These are phyloP conservation scores for Aphodius granarius DNA, from an alignment of 2,888 invertebrate species.

Conservation along the genomic window DNA sequence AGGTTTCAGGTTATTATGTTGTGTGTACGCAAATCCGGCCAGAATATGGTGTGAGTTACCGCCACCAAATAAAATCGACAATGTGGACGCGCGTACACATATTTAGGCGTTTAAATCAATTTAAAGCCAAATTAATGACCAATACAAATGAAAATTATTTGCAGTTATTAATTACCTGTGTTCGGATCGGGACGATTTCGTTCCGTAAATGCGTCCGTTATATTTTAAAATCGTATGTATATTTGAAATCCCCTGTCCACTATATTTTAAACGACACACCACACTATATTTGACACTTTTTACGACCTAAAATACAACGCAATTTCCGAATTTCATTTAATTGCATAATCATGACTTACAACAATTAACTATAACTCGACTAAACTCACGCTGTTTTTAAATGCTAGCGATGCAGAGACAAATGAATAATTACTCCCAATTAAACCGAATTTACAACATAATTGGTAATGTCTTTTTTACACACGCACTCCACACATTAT, in stretches of 20 bases:
- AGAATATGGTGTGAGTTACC: neutral
- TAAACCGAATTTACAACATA: neutral
- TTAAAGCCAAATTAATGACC: conserved; percentile 21
- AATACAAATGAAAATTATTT: conserved; percentile 18
- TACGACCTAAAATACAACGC: neutral
- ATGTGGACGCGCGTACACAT: neutral
- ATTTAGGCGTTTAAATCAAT: conserved; percentile 21
- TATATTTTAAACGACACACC: neutral
- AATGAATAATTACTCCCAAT: neutral
- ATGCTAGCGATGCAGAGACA: neutral
- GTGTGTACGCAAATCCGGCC: neutral
- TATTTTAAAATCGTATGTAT: neutral
- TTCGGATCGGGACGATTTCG: neutral
- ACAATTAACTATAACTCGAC: neutral
- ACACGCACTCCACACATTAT: too few species aligned
- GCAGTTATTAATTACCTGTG: conserved; percentile 19
- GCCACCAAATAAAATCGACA: conserved; percentile 7
- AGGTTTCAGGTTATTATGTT: conserved; percentile 11
- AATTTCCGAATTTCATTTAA: neutral
- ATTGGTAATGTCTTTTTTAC: too few species aligned
- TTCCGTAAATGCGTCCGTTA: neutral
- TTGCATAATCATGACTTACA: neutral
- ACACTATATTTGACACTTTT: neutral
- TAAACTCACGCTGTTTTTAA: neutral
- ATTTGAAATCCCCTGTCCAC: neutral